A percentile compares a stretch with the other conserved stretches of the same genome.
Conservation (phyloP, 1,140 invertebrate species). For the Ganaspis sp. region DNA sequence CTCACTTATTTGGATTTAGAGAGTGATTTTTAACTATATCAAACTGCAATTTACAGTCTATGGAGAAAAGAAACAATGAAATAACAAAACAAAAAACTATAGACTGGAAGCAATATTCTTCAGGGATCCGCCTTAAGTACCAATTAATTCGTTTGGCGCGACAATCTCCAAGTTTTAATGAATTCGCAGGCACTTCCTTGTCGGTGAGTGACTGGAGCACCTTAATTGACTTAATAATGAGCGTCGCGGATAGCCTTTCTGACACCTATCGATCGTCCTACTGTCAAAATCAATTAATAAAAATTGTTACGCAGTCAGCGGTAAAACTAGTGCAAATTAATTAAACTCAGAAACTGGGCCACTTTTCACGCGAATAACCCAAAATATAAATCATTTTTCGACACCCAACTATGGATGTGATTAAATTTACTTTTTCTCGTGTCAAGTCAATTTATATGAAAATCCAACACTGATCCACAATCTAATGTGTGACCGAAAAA, state of each 20-base stretch:
- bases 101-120: neutral
- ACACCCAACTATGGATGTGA: neutral
- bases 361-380: neutral
- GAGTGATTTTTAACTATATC: no score
- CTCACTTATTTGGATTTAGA: no score
- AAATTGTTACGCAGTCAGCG: neutral
- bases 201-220: neutral
- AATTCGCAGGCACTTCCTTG: neutral
- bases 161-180: neutral
- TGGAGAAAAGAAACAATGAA: no score
- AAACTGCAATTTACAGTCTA: no score
- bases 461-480: neutral
- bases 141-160: neutral
- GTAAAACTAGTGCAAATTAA: neutral
- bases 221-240: neutral
- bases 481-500: no score
- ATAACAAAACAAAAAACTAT: no score
- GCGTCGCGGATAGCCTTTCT: neutral
- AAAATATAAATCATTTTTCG: slow-evolving; percentile 14
- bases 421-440: neutral
- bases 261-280: neutral
- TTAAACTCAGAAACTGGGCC: neutral
- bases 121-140: neutral
- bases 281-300: slow-evolving; percentile 4
- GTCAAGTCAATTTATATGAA: neutral